Evolutionary conservation across 2,888 invertebrate genomes (phyloP), one percentile per base, ranked within the genome.

Genomic region (Griposia aprilina): DNA sequence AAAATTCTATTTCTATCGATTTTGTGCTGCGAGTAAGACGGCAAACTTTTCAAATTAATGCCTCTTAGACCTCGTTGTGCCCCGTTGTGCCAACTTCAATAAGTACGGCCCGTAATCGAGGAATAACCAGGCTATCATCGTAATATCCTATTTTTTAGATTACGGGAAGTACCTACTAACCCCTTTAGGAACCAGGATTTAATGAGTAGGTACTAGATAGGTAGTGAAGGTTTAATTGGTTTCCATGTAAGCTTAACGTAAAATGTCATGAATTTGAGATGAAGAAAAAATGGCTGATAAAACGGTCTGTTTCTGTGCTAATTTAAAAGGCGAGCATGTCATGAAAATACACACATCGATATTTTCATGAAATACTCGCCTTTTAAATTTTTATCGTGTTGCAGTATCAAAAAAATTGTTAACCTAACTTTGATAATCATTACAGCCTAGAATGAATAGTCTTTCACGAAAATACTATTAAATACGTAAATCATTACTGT

Each of bases 41-140:
- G 55, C n/a, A 0, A 81, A 84, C 82, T 87, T 88, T 88, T 84
- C 68, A 82, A 84, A 82, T 87, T 76, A 80, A 67, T 70, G 48
- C 66, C 67, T 74, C 74, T 88, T 82, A 69, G 30, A 69, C 55
- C 41, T 41, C 69, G 65, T 77, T 80, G 72, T 77, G 65, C 60
- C 45, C 63, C 69, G 62, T 77, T 82, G 66, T 76, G 66, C 26
- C 45, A 71, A 74, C 60, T 78, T 63, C 72, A 70, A 78, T 84
- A 81, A 84, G 59, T 48, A 36, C 36, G 30, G 45, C 23, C 52
- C 23, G 55, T 83, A 80, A 80, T 79, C 75, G 63, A 72, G 74
- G 75, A 59, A 76, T 79, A 77, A 77, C 66, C 62, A 63, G 63
- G 50, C 30, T 60, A 68, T 83, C 69, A 74, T 55, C 60, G 26